phyloP scores from a whole-genome alignment of 2,797 vertebrate species.

The Acestrorhynchus altus region DNA sequence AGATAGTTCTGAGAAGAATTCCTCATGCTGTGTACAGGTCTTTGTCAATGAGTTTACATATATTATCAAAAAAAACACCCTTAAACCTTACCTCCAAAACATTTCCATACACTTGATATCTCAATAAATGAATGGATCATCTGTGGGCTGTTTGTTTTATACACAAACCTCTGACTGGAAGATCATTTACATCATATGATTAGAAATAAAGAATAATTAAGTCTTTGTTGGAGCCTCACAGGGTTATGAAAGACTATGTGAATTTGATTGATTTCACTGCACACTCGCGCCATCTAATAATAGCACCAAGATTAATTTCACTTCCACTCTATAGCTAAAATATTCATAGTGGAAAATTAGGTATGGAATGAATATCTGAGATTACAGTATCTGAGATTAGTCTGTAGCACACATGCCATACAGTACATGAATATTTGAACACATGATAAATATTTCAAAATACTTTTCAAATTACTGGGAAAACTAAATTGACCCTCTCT shows the following conservation, averaged over 20 bases:
- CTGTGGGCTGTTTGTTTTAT: not conserved
- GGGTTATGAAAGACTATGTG: slow-evolving; percentile 31
- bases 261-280: slow-evolving; percentile 53
- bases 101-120: not conserved
- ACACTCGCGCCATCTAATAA: slow-evolving; percentile 55
- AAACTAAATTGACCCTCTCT: slow-evolving; percentile 23
- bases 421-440: slow-evolving; percentile 53
- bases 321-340: slow-evolving; percentile 67
- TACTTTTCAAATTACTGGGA: slow-evolving; percentile 48
- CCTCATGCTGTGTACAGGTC: not conserved
- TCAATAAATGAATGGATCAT: not conserved
- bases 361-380: slow-evolving; percentile 72
- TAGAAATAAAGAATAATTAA: not conserved
- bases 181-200: slow-evolving; percentile 3
- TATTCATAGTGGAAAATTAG: slow-evolving; percentile 75
- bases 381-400: slow-evolving; percentile 58
- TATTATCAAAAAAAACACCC: no score
- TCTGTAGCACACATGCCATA: slow-evolving; percentile 22
- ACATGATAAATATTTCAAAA: slow-evolving; percentile 51
- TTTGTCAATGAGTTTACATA: slow-evolving; percentile 8
- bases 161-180: not conserved
- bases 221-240: not conserved
- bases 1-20: no score
- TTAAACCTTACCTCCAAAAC: not conserved
- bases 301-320: slow-evolving; percentile 73